A percentile compares a stretch with the other conserved stretches of the same genome.
These are phyloP conservation scores for Lutraria rhynchaena DNA, from an alignment of 1,140 invertebrate genomes.

Conservation along the genomic window DNA sequence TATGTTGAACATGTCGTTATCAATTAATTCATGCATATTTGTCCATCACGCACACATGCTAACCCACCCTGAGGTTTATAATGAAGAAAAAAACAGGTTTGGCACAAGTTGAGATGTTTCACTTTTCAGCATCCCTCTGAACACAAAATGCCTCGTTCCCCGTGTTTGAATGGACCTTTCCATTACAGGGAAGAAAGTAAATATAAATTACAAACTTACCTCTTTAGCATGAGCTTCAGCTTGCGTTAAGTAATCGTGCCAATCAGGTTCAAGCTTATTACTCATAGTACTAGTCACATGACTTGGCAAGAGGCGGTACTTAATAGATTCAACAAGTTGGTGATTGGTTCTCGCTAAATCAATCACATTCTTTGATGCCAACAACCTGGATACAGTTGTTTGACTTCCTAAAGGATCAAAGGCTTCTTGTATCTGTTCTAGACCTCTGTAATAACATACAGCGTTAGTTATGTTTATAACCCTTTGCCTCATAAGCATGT, in stretches of 20 bases:
- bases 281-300: conserved; percentile 58
- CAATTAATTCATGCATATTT: too few relatives aligned
- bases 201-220: too few relatives aligned
- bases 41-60: too few relatives aligned
- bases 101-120: too few relatives aligned
- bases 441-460: conserved; percentile 66
- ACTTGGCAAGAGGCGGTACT: conserved; percentile 82
- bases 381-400: conserved; percentile 42
- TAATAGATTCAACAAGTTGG: conserved; percentile 83
- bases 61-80: too few relatives aligned
- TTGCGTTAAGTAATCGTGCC: conserved; percentile 57
- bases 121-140: too few relatives aligned
- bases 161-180: too few relatives aligned
- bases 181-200: too few relatives aligned
- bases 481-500: too few relatives aligned
- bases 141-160: too few relatives aligned
- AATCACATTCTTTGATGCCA: conserved; percentile 79
- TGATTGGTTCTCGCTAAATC: conserved; percentile 83
- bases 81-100: too few relatives aligned
- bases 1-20: too few relatives aligned
- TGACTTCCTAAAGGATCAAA: conserved; percentile 79
- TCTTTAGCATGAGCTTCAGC: conserved; percentile 61
- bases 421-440: conserved; percentile 79
- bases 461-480: neutral
- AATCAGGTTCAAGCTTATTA: conserved; percentile 37